phyloP scores from a whole-genome alignment of 2,888 invertebrate genomes.

The Torymus tubicola region DNA sequence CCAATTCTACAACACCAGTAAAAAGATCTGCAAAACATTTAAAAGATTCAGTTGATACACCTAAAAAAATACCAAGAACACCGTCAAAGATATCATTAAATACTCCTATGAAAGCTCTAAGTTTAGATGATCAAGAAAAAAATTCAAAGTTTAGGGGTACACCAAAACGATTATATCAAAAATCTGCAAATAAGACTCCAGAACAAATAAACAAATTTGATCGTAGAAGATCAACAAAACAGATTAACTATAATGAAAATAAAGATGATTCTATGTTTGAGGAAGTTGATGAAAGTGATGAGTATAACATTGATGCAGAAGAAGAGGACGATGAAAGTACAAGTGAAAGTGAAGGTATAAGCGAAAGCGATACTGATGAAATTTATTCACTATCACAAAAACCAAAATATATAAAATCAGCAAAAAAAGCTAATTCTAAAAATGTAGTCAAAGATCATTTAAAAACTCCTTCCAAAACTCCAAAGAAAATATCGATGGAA shows the following conservation, averaged over 20 bases:
- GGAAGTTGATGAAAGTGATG: constrained; percentile 9
- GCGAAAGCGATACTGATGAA: too few relatives aligned
- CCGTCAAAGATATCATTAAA: too few relatives aligned
- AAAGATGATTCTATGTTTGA: not conserved
- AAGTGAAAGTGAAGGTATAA: not conserved
- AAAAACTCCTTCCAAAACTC: constrained; percentile 36
- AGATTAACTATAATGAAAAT: not conserved
- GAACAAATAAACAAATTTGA: too few relatives aligned
- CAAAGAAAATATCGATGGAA: constrained; percentile 15
- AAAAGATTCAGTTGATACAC: not conserved
- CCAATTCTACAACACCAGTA: not conserved
- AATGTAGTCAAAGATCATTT: constrained; percentile 32
- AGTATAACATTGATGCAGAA: not conserved
- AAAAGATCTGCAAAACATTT: not conserved
- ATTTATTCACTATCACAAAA: too few relatives aligned
- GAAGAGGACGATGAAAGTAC: not conserved
- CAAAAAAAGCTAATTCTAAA: not conserved
- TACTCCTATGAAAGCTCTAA: not conserved
- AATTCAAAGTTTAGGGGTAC: not conserved
- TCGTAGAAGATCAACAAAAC: too few relatives aligned
- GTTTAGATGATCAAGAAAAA: constrained; percentile 1
- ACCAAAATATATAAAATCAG: not conserved
- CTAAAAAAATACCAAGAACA: not conserved
- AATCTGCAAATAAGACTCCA: too few relatives aligned
- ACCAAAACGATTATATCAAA: too few relatives aligned